These are phyloP conservation scores for Rhamnusium bicolor DNA, from an alignment of 2,888 invertebrate genomes.

Conservation along the genomic window DNA sequence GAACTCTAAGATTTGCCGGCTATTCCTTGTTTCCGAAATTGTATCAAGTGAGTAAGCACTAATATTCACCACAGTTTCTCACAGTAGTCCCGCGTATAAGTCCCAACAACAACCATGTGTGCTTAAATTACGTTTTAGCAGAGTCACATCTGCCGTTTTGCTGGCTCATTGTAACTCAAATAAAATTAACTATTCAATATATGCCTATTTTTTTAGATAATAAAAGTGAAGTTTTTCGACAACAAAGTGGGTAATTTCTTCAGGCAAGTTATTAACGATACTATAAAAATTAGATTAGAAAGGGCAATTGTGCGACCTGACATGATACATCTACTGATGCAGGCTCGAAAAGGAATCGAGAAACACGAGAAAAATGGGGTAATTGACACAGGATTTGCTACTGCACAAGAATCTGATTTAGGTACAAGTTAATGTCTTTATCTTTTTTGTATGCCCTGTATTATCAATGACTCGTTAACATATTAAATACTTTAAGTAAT, in stretches of 20 bases:
- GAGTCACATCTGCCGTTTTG: too few relatives aligned
- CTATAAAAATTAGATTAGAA: conserved; percentile 53
- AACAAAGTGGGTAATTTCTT: conserved; percentile 49
- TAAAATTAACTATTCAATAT: too few relatives aligned
- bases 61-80: too few relatives aligned
- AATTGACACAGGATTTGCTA: conserved; percentile 32
- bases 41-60: too few relatives aligned
- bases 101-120: too few relatives aligned
- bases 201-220: conserved; percentile 16
- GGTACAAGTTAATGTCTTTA: too few relatives aligned
- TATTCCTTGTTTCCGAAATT: conserved; percentile 20
- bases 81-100: too few relatives aligned
- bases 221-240: conserved; percentile 65
- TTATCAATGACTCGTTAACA: too few relatives aligned
- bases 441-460: too few relatives aligned
- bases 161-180: too few relatives aligned
- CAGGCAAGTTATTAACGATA: conserved; percentile 44
- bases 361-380: conserved; percentile 32
- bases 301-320: conserved; percentile 56
- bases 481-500: too few relatives aligned
- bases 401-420: not conserved
- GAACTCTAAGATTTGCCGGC: conserved; percentile 30
- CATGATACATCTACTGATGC: conserved; percentile 75
- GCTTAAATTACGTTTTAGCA: too few relatives aligned
- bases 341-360: conserved; percentile 70